Evolutionary conservation across 2,113 vertebrate species (phyloP), one percentile per base, ranked within the genome.

Genomic region (Pagrus major): DNA sequence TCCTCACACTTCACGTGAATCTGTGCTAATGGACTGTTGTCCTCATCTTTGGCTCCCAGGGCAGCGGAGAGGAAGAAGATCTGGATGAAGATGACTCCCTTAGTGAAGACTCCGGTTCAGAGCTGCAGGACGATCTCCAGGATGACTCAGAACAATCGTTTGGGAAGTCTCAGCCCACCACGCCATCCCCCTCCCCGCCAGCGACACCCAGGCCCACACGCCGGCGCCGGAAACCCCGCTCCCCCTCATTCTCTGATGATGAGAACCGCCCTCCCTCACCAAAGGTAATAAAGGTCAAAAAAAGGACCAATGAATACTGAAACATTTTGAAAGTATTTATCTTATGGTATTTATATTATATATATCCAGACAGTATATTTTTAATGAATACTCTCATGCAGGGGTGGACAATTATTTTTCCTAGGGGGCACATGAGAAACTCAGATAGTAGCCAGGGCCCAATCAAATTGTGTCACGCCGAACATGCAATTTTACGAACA

Each of bases 41-140:
- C n/a, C 10, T 42, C 21, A 9, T 51, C 4, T 68, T 64, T 78
- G 47, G 12, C 69, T 74, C 35, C 52, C 84, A 99, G 98, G 97
- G 96, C 84, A 99, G 97, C 79, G 97, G 96, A 20, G 97, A 95
- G 61, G 97, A 99, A 83, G 97, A 99, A 42, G 98, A 99, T 29
- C 95, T 98, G 65, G 97, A 98, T 80, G 98, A 99, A 70, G 97
- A 97, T 2, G 97, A 99, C 44, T 98, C 97, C 29, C 86, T 97
- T 46, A 98, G 96, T 71, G 97, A 98, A 81, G 97, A 96, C 79
- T 95, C 97, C 8, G 95, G 96, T 9, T 98, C 97, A 0, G 97
- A 98, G 91, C 94, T 96, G 58, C 97, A 96, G 76, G 97, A 98
- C 0, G 97, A 98, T 65, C 88, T 97, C 23, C 96, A 97, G 81